Evolutionary conservation across 1,140 invertebrate genomes (phyloP).

Genomic region (Lucilia cuprina): DNA sequence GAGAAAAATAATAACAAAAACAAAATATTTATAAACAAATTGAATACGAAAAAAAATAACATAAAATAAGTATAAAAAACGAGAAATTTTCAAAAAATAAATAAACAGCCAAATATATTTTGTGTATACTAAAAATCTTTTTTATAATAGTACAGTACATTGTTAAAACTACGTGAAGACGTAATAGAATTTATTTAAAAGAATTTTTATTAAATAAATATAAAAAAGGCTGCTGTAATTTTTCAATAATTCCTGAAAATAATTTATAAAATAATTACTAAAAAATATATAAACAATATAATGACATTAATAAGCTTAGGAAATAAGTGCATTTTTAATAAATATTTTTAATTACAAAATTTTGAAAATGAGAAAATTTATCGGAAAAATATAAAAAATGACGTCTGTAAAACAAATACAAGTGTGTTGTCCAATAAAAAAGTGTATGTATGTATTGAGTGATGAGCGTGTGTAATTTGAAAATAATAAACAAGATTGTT

Average conservation of each 20-base stretch:
- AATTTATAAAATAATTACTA: not conserved
- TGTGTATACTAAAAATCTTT: not conserved
- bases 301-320: not conserved
- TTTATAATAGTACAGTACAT: not conserved
- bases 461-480: not conserved
- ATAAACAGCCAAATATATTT: not conserved
- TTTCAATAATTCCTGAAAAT: not conserved
- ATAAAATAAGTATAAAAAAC: not conserved
- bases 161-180: not conserved
- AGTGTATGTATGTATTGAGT: too few species aligned
- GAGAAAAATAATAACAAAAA: not conserved
- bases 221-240: not conserved
- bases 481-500: not conserved
- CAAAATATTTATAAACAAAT: not conserved
- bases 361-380: not conserved
- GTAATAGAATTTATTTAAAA: not conserved
- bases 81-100: not conserved
- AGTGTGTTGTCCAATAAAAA: not conserved
- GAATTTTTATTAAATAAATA: not conserved
- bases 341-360: not conserved
- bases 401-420: not conserved
- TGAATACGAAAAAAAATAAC: not conserved
- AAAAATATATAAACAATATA: not conserved
- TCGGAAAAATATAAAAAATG: not conserved
- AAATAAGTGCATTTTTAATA: not conserved